Percentiles rank a stretch among this genome's conserved stretches.
These are phyloP conservation scores for Anolis sagrei DNA, from an alignment of 2,113 vertebrate species.

Conservation along the genomic window DNA sequence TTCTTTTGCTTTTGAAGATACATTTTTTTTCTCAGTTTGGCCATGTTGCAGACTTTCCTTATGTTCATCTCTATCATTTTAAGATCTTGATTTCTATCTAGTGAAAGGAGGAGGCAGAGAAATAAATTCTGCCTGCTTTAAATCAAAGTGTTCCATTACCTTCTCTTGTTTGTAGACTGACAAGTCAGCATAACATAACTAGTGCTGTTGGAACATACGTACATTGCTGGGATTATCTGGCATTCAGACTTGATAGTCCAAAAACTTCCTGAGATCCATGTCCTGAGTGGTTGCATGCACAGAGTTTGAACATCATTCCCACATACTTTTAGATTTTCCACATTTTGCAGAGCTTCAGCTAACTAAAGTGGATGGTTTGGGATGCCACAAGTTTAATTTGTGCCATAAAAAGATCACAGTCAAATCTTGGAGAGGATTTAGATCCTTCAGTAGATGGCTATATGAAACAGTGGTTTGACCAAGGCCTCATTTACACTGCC, in stretches of 20 bases:
- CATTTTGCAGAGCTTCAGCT: background rate
- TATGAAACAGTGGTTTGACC: background rate
- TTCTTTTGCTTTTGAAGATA: no score
- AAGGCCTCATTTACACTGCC: no score
- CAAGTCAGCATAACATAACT: constrained; percentile 10
- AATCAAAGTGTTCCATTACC: constrained; percentile 11
- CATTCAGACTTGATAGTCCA: constrained; percentile 21
- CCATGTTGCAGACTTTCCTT: constrained; percentile 42
- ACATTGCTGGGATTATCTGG: constrained; percentile 25
- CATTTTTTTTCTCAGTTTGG: constrained; percentile 30
- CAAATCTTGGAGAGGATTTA: background rate
- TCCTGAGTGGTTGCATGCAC: constrained; percentile 24
- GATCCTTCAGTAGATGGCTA: background rate
- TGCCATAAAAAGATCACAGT: background rate
- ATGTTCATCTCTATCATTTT: constrained; percentile 50
- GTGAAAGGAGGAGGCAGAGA: constrained; percentile 34
- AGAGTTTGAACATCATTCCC: constrained; percentile 23
- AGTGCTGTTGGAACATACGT: constrained; percentile 43
- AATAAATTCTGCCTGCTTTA: constrained; percentile 45
- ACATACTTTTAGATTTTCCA: constrained; percentile 33
- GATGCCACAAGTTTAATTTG: background rate
- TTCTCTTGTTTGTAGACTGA: constrained; percentile 40
- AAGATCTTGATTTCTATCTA: constrained; percentile 44
- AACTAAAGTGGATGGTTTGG: background rate
- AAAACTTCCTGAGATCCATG: constrained; percentile 24